Evolutionary conservation across 2,888 invertebrate species (phyloP).

Genomic region (Bedellia somnulentella): DNA sequence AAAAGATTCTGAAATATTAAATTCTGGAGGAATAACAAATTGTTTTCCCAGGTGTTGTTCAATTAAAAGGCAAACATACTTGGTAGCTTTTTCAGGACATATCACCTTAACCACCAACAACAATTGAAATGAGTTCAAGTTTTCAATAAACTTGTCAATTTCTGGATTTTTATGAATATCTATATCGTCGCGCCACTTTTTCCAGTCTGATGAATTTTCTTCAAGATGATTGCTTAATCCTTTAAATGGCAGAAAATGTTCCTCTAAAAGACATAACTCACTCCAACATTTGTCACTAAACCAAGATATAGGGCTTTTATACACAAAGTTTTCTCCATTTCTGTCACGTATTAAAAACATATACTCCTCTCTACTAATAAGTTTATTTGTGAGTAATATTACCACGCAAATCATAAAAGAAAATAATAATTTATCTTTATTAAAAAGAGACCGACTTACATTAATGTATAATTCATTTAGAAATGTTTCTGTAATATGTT

Average conservation of each 20-base stretch:
- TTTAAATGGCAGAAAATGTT: constrained; percentile 54
- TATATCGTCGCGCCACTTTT: constrained; percentile 66
- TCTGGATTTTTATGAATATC: constrained; percentile 66
- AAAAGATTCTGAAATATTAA: constrained; percentile 76
- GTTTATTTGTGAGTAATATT: constrained; percentile 60
- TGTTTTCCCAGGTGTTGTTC: constrained; percentile 69
- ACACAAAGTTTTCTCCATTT: constrained; percentile 65
- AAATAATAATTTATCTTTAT: constrained; percentile 82
- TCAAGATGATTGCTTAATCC: too few species aligned
- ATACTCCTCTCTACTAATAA: constrained; percentile 64
- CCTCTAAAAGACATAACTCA: constrained; percentile 69
- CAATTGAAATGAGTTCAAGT: constrained; percentile 67
- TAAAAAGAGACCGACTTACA: constrained; percentile 82
- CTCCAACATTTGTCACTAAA: constrained; percentile 76
- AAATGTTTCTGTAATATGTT: constrained; percentile 73
- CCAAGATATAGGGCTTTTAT: constrained; percentile 72
- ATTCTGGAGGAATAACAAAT: constrained; percentile 77
- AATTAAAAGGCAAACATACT: constrained; percentile 65
- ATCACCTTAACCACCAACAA: constrained; percentile 71
- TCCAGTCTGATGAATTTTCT: constrained; percentile 61
- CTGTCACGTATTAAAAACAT: constrained; percentile 79
- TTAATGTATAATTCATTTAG: constrained; percentile 79
- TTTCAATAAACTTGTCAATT: constrained; percentile 66
- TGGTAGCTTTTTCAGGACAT: constrained; percentile 74
- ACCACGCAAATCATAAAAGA: constrained; percentile 79